phyloP scores from a whole-genome alignment of 2,888 invertebrate species.

The Tanypteryx hageni region DNA sequence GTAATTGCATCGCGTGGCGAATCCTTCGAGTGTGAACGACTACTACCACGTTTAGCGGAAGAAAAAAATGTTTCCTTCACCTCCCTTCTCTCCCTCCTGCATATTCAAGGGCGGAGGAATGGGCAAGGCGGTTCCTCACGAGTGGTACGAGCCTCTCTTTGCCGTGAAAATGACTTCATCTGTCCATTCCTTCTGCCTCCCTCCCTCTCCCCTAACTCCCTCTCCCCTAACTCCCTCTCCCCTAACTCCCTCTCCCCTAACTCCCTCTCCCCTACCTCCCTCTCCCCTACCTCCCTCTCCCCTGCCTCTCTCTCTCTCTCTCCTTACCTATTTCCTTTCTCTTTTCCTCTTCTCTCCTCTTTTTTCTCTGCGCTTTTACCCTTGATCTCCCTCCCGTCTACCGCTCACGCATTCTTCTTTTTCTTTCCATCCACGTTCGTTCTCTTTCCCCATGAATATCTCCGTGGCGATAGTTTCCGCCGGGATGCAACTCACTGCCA shows the following conservation, averaged over 20 bases:
- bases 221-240: background rate
- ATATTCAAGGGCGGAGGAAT: background rate
- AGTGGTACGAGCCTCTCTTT: too few relatives aligned
- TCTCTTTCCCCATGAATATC: background rate
- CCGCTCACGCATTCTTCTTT: background rate
- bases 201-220: too few relatives aligned
- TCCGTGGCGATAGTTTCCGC: background rate
- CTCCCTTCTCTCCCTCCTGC: too few relatives aligned
- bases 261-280: too few relatives aligned
- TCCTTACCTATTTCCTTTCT: background rate
- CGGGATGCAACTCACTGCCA: background rate
- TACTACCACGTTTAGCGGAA: constrained; percentile 32
- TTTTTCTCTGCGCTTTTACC: too few relatives aligned
- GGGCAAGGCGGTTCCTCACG: too few relatives aligned
- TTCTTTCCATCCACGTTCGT: background rate
- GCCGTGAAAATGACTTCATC: too few relatives aligned
- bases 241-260: background rate
- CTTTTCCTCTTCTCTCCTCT: too few relatives aligned
- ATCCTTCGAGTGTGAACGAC: constrained; percentile 46
- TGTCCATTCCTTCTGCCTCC: too few relatives aligned
- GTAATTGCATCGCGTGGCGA: constrained; percentile 39
- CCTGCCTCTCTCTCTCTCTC: too few relatives aligned
- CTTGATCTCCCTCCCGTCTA: background rate
- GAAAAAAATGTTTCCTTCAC: background rate
- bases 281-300: too few relatives aligned